phyloP scores from a whole-genome alignment of 2,797 vertebrate genomes.

The Spizella passerina region DNA sequence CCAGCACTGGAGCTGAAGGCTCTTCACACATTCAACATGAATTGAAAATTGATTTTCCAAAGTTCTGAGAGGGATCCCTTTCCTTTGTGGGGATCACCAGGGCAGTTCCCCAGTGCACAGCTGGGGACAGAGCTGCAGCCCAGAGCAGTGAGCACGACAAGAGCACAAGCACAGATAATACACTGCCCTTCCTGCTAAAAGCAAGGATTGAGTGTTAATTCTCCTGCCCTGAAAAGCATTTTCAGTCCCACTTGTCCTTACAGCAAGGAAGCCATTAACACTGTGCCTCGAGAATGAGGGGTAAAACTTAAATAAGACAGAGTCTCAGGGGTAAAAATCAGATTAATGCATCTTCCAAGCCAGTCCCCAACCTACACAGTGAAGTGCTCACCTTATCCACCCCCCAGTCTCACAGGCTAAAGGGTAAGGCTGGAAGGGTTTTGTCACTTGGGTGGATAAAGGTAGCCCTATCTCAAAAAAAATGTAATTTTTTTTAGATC shows the following conservation, averaged over 20 bases:
- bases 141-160: not conserved
- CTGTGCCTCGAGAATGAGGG: not conserved
- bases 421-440: not conserved
- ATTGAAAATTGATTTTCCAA: not conserved
- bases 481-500: not conserved
- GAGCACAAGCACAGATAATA: not conserved
- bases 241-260: not conserved
- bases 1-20: not conserved
- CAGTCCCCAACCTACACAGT: not conserved
- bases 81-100: not conserved
- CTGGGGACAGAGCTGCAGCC: not conserved
- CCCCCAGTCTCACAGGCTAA: not conserved
- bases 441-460: not conserved
- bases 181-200: not conserved
- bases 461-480: not conserved
- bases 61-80: not conserved
- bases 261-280: not conserved
- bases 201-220: not conserved
- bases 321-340: not conserved
- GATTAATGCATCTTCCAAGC: not conserved
- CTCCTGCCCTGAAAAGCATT: not conserved
- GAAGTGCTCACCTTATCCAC: accelerated
- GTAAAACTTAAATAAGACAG: not conserved
- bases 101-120: not conserved
- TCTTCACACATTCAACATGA: not conserved